Evolutionary conservation across 2,113 vertebrate genomes (phyloP).

Genomic region (Chunga burmeisteri): DNA sequence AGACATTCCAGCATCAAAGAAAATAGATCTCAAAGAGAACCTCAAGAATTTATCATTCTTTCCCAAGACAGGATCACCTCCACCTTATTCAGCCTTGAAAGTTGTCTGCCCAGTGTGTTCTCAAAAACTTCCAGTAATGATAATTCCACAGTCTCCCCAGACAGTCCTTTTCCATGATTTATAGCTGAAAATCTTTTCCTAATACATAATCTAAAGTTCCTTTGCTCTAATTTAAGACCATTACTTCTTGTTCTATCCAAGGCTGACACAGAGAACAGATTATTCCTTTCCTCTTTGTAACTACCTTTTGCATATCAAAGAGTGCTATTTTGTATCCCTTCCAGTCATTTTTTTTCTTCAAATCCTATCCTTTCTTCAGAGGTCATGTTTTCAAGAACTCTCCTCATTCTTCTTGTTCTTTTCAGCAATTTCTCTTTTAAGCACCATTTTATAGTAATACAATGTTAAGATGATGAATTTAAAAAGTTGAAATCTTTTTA

Average conservation of each 20-base stretch:
- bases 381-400: slow-evolving; percentile 42
- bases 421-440: slow-evolving; percentile 33
- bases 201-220: slow-evolving; percentile 61
- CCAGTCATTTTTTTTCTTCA: slow-evolving; percentile 40
- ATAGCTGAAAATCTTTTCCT: slow-evolving; percentile 53
- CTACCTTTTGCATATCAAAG: slow-evolving; percentile 55
- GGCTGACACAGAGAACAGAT: slow-evolving; percentile 54
- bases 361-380: slow-evolving; percentile 26
- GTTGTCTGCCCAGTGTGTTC: background rate
- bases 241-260: slow-evolving; percentile 59
- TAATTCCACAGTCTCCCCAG: background rate
- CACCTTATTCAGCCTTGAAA: background rate
- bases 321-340: slow-evolving; percentile 38
- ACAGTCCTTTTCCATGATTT: slow-evolving; percentile 35
- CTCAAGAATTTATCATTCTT: background rate
- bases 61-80: background rate
- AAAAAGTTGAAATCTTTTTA: slow-evolving; percentile 11
- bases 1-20: background rate
- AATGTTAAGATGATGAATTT: slow-evolving; percentile 34
- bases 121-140: background rate
- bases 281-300: slow-evolving; percentile 46
- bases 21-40: background rate
- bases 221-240: slow-evolving; percentile 54
- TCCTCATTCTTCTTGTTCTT: slow-evolving; percentile 43
- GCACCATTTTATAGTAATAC: background rate